A percentile compares a stretch with the other conserved stretches of the same genome.
These are phyloP conservation scores for Cheilosia variabilis DNA, from an alignment of 2,888 invertebrate species.

Conservation along the genomic window DNA sequence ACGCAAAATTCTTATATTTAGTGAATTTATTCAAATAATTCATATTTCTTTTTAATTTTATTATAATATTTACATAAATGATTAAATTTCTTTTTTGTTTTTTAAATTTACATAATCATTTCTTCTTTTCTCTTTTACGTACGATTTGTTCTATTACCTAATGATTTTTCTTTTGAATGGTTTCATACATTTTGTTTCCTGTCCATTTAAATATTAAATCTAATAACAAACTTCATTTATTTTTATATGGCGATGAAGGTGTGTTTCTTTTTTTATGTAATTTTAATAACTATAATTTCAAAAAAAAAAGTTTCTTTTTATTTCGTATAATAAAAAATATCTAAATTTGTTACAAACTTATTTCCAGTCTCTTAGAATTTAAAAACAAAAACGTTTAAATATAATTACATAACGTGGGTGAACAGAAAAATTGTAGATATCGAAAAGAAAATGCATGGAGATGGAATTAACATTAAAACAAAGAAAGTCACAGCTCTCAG, in stretches of 20 bases:
- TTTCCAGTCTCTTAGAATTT: constrained; percentile 73
- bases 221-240: constrained; percentile 70
- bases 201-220: constrained; percentile 66
- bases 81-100: constrained; percentile 4
- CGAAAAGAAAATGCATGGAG: neutral
- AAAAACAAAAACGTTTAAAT: constrained; percentile 23
- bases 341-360: constrained; percentile 65
- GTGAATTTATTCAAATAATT: constrained; percentile 72
- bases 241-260: constrained; percentile 70
- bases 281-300: constrained; percentile 55
- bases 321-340: constrained; percentile 58
- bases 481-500: neutral
- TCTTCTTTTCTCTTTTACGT: constrained; percentile 30
- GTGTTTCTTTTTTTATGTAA: constrained; percentile 1
- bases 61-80: constrained; percentile 62
- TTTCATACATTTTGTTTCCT: constrained; percentile 21
- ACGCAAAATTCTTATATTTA: constrained; percentile 38
- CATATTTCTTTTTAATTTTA: constrained; percentile 49
- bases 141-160: constrained; percentile 58
- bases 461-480: neutral
- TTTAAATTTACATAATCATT: constrained; percentile 57
- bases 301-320: constrained; percentile 1
- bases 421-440: neutral
- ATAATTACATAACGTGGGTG: constrained; percentile 7
- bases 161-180: constrained; percentile 25